Base-by-base conservation (phyloP, 2,113 vertebrate genomes). In the Vulpes lagopus region DNA sequence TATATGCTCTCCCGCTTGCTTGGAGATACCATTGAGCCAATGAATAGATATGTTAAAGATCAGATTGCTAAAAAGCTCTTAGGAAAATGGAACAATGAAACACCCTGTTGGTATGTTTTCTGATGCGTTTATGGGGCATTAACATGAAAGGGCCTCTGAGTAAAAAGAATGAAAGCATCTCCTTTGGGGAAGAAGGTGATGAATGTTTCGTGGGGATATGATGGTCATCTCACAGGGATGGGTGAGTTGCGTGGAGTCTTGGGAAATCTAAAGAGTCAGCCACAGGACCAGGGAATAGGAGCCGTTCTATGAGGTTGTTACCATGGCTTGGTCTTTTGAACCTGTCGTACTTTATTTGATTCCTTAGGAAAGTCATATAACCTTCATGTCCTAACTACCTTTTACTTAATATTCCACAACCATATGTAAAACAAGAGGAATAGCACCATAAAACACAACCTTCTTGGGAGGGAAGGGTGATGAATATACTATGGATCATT, bases 221-320 rank as follows among this genome's bases (percentile, higher is more conserved):
- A 15, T 60, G 8, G 14, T 10, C 80, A 14, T 49, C 11, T 27
- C 30, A 51, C 43, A 53, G 20, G 32, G 67, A 65, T 9, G 64
- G 60, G 15, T 12, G 11, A 14, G 3, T 10, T 67, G 43, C 1
- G 0, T 1, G 19, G 43, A 8, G 19, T 15, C 11, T 67, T 15
- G 22, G 62, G 30, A 53, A 53, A 86, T 3, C 19, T 23, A n/a
- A n/a, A 67, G 25, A 25, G 43, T 43, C 43, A 43, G 43, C 43
- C 43, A 43, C 43, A 43, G 57, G 35, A 43, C 27, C 16, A 83
- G 16, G 23, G 8, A 19, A 27, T 1, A 83, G n/a, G 1, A 27
- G 80, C 27, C 25, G 30, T 30, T 83, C 81, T 19, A n/a, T 23
- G 59, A 83, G 35, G 38, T 2, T 19, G 35, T 11, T 27, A 2